A percentile compares a stretch with the other conserved stretches of the same genome.
Evolutionary conservation across 2,888 invertebrate species (phyloP).

Genomic region (Stenurella melanura): DNA sequence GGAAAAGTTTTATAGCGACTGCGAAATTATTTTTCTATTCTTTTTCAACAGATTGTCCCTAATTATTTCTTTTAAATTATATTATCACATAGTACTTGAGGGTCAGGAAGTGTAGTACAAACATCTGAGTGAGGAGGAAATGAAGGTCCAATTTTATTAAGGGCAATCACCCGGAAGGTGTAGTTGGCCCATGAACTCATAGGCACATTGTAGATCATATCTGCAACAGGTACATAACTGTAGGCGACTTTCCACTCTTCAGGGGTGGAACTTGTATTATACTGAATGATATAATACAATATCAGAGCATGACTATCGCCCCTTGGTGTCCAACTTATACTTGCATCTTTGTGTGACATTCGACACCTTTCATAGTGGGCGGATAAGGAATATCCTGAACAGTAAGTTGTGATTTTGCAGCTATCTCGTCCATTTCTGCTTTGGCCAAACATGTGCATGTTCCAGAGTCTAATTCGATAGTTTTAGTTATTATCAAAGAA

Average conservation of each 20-base stretch:
- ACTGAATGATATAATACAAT: conserved; percentile 91
- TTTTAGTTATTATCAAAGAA: conserved; percentile 95
- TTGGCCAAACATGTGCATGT: conserved; percentile 95
- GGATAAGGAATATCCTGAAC: conserved; percentile 83
- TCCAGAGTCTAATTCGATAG: conserved; percentile 95
- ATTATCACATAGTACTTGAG: no score
- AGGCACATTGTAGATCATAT: conserved; percentile 80
- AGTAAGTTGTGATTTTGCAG: conserved; percentile 90
- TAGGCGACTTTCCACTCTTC: conserved; percentile 91
- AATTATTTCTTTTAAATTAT: no score
- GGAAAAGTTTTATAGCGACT: no score
- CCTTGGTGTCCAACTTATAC: conserved; percentile 90
- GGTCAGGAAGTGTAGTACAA: conserved; percentile 91
- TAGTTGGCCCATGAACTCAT: conserved; percentile 96
- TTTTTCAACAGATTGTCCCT: no score
- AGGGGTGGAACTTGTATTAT: conserved; percentile 94
- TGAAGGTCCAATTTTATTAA: conserved; percentile 94
- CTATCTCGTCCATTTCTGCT: conserved; percentile 91
- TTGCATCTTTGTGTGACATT: conserved; percentile 84
- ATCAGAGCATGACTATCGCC: conserved; percentile 98
- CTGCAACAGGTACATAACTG: conserved; percentile 86
- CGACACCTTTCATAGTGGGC: conserved; percentile 72
- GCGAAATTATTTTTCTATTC: no score
- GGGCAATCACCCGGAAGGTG: conserved; percentile 93
- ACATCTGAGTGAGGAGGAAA: conserved; percentile 86